These are phyloP conservation scores for Strix occidentalis DNA, from an alignment of 2,797 vertebrate species.

Conservation along the genomic window DNA sequence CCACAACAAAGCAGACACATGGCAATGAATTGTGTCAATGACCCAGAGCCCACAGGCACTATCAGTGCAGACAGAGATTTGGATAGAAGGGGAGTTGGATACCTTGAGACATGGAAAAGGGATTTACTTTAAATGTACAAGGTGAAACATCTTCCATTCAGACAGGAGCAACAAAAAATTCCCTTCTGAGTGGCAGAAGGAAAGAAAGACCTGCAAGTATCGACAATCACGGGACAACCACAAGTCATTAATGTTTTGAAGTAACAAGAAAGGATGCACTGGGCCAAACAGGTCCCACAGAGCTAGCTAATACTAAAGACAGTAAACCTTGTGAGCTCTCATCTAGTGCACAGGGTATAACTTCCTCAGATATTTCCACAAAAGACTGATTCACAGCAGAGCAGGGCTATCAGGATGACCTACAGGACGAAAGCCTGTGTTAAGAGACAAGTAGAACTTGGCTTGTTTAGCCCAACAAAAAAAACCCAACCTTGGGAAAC, in stretches of 20 bases:
- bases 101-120: neutral
- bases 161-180: neutral
- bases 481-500: neutral
- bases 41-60: neutral
- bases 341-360: neutral
- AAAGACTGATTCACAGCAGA: neutral
- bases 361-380: neutral
- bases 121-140: neutral
- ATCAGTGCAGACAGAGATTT: neutral
- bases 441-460: neutral
- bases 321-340: neutral
- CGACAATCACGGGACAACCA: neutral
- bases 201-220: neutral
- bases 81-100: neutral
- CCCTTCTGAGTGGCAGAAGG: neutral
- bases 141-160: neutral
- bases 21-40: neutral
- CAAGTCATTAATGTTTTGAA: neutral
- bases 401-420: neutral
- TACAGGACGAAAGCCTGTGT: neutral
- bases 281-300: neutral
- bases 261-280: neutral
- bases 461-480: neutral
- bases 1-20: neutral
- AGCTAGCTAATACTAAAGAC: neutral